These are phyloP conservation scores for Lepidocolaptes lacrymiger DNA, from an alignment of 2,797 vertebrate species.

Conservation along the genomic window DNA sequence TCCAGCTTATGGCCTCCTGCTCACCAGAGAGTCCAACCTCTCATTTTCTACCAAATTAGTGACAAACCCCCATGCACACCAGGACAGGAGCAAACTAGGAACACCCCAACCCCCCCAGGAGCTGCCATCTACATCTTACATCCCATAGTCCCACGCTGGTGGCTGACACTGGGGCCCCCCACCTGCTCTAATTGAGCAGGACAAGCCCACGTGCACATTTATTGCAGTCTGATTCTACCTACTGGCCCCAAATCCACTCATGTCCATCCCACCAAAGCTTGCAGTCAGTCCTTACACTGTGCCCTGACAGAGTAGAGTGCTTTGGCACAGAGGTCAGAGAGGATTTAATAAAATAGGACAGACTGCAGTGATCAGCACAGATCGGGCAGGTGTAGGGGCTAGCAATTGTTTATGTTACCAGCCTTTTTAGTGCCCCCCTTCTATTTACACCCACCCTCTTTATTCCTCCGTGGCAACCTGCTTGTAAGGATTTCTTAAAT, in stretches of 20 bases:
- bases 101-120: not conserved
- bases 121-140: not conserved
- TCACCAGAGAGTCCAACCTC: not conserved
- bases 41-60: not conserved
- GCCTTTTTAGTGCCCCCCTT: rapidly evolving
- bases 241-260: not conserved
- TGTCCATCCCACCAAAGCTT: rapidly evolving
- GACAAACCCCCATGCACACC: rapidly evolving
- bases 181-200: not conserved
- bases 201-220: not conserved
- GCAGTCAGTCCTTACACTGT: not conserved
- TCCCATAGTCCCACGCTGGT: too few species aligned
- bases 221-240: not conserved
- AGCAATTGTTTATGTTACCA: not conserved
- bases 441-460: rapidly evolving
- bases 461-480: not conserved
- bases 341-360: not conserved
- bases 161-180: not conserved
- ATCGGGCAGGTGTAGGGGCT: not conserved
- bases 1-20: not conserved
- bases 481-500: not conserved
- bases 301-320: not conserved
- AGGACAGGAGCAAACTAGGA: not conserved
- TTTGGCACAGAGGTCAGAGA: not conserved
- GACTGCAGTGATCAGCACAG: not conserved